phyloP scores from a whole-genome alignment of 1,140 invertebrate genomes.

The Eupristina koningsbergeri region DNA sequence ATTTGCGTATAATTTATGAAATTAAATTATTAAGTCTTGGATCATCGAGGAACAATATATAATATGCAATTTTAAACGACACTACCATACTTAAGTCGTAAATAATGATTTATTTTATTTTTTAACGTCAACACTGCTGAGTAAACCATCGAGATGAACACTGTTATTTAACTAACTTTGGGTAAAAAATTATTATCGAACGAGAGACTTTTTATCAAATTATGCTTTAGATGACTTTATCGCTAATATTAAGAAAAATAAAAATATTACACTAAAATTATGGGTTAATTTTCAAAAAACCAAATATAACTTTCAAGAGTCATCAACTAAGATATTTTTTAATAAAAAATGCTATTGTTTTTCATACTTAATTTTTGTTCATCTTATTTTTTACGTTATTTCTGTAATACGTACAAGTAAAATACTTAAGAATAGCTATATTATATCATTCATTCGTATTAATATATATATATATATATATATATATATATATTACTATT shows the following conservation, averaged over 20 bases:
- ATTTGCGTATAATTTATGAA: constrained; percentile 36
- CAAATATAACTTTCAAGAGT: neutral
- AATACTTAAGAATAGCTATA: no score
- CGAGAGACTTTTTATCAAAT: neutral
- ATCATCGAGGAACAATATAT: constrained; percentile 7
- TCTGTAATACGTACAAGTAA: no score
- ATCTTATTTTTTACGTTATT: no score
- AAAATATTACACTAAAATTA: neutral
- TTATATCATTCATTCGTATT: no score
- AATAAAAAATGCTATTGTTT: neutral
- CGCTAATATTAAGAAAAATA: neutral
- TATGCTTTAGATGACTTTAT: neutral
- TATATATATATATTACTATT: no score
- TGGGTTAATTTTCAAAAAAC: neutral
- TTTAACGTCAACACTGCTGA: neutral
- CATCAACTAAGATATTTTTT: no score
- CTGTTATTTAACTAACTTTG: neutral
- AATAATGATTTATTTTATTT: constrained; percentile 33
- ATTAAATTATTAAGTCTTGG: constrained; percentile 37
- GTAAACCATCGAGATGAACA: neutral
- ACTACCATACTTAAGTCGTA: neutral
- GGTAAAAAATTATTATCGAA: neutral
- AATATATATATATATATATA: no score
- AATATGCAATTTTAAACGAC: constrained; percentile 16
- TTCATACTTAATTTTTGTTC: no score